Percentiles rank a stretch among this genome's conserved stretches.
These are phyloP conservation scores for Erannis defoliaria DNA, from an alignment of 2,888 invertebrate genomes.

Conservation along the genomic window DNA sequence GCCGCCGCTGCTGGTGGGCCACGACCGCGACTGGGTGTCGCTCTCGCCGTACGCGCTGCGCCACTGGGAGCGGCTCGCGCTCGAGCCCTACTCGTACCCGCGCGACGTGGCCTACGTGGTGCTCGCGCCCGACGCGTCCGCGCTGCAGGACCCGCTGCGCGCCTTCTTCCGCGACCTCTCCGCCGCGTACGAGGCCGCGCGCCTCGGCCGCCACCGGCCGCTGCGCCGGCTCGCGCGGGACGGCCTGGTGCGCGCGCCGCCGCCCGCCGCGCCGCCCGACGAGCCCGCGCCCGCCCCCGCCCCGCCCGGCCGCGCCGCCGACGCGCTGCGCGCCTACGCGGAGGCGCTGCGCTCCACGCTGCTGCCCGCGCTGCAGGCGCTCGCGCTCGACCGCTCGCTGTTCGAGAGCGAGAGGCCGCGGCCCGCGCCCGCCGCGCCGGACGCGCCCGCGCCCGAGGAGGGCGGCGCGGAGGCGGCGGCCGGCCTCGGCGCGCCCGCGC, in stretches of 20 bases:
- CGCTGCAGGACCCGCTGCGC: slow-evolving; percentile 91
- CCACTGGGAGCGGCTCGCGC: slow-evolving; percentile 98
- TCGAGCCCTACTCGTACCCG: slow-evolving; percentile 98
- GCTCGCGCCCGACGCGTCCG: slow-evolving; percentile 96
- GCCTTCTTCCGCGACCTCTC: slow-evolving; percentile 97
- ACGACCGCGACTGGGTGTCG: slow-evolving; percentile 98
- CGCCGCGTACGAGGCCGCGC: slow-evolving; percentile 97
- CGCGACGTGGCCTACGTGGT: slow-evolving; percentile 98
- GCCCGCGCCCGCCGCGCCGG: slow-evolving; percentile 88
- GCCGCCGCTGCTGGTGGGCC: slow-evolving; percentile 96
- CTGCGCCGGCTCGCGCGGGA: slow-evolving; percentile 94
- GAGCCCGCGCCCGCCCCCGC: slow-evolving; percentile 85
- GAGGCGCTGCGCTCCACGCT: slow-evolving; percentile 70
- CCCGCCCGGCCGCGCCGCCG: slow-evolving; percentile 92
- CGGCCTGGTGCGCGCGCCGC: slow-evolving; percentile 92
- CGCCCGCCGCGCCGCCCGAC: slow-evolving; percentile 83
- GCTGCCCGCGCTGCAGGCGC: slow-evolving; percentile 70
- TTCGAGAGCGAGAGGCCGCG: slow-evolving; percentile 73
- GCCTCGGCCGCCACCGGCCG: slow-evolving; percentile 97
- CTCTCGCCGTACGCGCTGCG: slow-evolving; percentile 97
- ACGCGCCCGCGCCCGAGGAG: slow-evolving; percentile 93
- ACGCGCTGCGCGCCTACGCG: slow-evolving; percentile 95
- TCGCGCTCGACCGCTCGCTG: slow-evolving; percentile 71
- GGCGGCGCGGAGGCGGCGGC: slow-evolving; percentile 94
- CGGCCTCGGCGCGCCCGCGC: slow-evolving; percentile 93